Percentiles rank a stretch among this genome's conserved stretches.
phyloP scores from a whole-genome alignment of 2,888 invertebrate genomes.

The Hyposoter didymator region DNA sequence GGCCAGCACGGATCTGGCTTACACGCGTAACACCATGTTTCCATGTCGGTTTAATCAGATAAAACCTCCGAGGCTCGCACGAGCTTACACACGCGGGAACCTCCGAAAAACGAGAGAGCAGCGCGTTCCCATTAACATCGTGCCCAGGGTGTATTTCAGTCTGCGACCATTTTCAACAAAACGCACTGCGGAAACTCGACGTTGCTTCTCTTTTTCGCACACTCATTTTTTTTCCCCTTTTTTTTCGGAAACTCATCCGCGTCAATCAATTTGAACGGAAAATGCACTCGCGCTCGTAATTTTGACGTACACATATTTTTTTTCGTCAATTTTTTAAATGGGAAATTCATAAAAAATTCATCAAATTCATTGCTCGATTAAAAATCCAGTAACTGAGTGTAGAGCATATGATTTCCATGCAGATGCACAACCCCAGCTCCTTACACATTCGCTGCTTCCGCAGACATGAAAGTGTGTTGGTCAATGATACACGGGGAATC shows the following conservation, averaged over 20 bases:
- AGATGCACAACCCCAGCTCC: not conserved
- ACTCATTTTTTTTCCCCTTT: not conserved
- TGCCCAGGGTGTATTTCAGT: not conserved
- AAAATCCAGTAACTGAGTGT: not conserved
- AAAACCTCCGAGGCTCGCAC: slow-evolving; percentile 72
- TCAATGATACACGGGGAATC: slow-evolving; percentile 2
- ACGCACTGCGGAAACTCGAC: slow-evolving; percentile 44
- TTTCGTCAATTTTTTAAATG: not conserved
- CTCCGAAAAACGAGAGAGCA: slow-evolving; percentile 38
- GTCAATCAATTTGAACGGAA: slow-evolving; percentile 36
- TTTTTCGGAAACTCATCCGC: slow-evolving; percentile 10
- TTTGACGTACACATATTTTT: not conserved
- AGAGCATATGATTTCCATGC: not conserved
- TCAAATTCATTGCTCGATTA: slow-evolving; percentile 19
- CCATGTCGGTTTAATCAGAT: slow-evolving; percentile 83
- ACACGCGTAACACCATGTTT: slow-evolving; percentile 83
- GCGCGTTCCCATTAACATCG: slow-evolving; percentile 22
- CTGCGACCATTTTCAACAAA: not conserved
- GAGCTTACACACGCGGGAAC: slow-evolving; percentile 31
- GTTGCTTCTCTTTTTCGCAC: not conserved
- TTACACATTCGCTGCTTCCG: slow-evolving; percentile 58
- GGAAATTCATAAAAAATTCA: not conserved
- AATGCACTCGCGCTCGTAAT: slow-evolving; percentile 38
- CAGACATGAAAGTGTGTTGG: slow-evolving; percentile 40
- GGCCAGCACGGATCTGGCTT: slow-evolving; percentile 72